phyloP scores from a whole-genome alignment of 2,113 vertebrate species.

The Eretmochelys imbricata region DNA sequence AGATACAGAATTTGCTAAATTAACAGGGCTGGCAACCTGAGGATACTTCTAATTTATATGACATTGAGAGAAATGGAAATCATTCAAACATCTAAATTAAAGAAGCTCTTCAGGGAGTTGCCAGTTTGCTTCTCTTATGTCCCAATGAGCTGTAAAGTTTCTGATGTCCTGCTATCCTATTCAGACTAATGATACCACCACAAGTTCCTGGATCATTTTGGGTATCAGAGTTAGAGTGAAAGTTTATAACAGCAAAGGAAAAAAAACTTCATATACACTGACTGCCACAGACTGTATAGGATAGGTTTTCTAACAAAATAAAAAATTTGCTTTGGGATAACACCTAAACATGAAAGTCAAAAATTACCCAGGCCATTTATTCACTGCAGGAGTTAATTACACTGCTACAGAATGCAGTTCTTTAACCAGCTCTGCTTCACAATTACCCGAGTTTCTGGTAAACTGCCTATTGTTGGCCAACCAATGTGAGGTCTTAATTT shows the following conservation, averaged over 20 bases:
- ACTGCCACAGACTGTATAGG: too few species aligned
- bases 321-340: background rate
- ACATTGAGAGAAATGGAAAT: too few species aligned
- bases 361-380: too few species aligned
- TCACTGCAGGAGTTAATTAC: background rate
- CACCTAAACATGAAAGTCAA: too few species aligned
- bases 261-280: background rate
- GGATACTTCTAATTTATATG: too few species aligned
- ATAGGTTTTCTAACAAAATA: too few species aligned
- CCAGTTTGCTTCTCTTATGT: background rate
- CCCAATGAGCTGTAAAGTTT: background rate
- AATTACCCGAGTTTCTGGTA: background rate
- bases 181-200: background rate
- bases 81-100: too few species aligned
- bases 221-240: background rate
- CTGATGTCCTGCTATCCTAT: too few species aligned
- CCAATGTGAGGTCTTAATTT: background rate
- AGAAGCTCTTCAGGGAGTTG: too few species aligned
- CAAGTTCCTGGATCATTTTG: background rate
- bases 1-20: too few species aligned
- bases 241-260: background rate
- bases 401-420: background rate
- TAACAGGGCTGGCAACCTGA: too few species aligned
- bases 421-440: background rate
- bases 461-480: background rate